Percentiles rank a stretch among this genome's conserved stretches.
Evolutionary conservation across 2,797 vertebrate species (phyloP).

Genomic region (Parambassis ranga): DNA sequence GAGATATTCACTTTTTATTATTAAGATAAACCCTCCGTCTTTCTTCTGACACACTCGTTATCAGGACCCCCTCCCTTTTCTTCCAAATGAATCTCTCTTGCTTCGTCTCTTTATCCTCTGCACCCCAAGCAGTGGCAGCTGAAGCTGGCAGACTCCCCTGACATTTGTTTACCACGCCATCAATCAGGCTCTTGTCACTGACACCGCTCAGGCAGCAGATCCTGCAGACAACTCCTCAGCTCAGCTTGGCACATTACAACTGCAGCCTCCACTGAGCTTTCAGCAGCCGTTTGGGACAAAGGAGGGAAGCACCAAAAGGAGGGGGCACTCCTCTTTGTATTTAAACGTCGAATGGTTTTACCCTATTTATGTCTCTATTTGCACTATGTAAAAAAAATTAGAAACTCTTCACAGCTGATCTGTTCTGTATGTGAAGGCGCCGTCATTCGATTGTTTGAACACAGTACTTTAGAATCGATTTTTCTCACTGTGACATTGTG

Average conservation of each 20-base stretch:
- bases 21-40: constrained; percentile 38
- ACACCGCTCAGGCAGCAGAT: constrained; percentile 59
- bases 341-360: constrained; percentile 48
- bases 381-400: constrained; percentile 26
- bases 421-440: too few species aligned
- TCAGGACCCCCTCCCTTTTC: constrained; percentile 4
- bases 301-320: constrained; percentile 9
- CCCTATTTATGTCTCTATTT: constrained; percentile 51
- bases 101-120: constrained; percentile 27
- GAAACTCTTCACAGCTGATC: too few species aligned
- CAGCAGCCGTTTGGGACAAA: constrained; percentile 26
- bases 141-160: constrained; percentile 67
- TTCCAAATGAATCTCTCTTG: constrained; percentile 46
- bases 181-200: constrained; percentile 69
- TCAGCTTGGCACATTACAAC: constrained; percentile 15
- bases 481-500: background rate
- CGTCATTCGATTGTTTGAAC: too few species aligned
- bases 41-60: constrained; percentile 32
- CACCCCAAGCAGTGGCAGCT: constrained; percentile 25
- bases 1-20: constrained; percentile 48
- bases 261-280: constrained; percentile 26
- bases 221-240: constrained; percentile 45
- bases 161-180: constrained; percentile 77
- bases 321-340: constrained; percentile 42
- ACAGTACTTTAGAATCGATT: too few species aligned